Evolutionary conservation across 2,113 vertebrate genomes (phyloP).

Genomic region (Formicarius rufipectus): DNA sequence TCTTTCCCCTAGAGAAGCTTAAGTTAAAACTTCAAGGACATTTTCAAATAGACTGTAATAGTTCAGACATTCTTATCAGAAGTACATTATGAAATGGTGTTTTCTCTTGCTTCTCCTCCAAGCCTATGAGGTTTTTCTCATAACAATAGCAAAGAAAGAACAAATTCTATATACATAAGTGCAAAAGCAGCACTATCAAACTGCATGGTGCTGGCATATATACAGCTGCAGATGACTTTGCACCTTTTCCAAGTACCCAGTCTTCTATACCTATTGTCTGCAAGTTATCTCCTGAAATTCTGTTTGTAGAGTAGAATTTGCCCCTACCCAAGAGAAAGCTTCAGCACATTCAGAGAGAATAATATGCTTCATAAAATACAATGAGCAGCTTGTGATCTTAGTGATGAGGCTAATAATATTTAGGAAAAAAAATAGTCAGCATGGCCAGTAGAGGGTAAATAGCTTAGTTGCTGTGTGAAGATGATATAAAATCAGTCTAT

Average conservation of each 20-base stretch:
- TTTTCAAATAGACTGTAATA: constrained; percentile 35
- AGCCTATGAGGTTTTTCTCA: not conserved
- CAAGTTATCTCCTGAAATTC: not conserved
- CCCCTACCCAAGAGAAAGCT: not conserved
- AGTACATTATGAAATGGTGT: constrained; percentile 8
- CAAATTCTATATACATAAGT: not conserved
- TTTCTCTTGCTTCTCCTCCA: constrained; percentile 11
- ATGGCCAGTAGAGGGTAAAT: not conserved
- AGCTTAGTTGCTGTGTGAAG: not conserved
- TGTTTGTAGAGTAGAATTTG: not conserved
- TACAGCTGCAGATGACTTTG: not conserved
- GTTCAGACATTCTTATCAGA: constrained; percentile 48
- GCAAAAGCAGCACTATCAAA: not conserved
- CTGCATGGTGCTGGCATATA: not conserved
- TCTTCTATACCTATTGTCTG: not conserved
- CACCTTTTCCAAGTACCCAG: not conserved
- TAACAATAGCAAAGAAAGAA: not conserved
- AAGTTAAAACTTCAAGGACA: constrained; percentile 60
- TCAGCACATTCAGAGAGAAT: not conserved
- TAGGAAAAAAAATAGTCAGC: not conserved
- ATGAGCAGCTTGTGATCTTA: not conserved
- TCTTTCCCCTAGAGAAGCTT: constrained; percentile 33
- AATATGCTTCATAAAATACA: not conserved
- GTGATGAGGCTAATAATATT: not conserved
- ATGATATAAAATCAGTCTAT: not conserved